A percentile compares a stretch with the other conserved stretches of the same genome.
phyloP scores from a whole-genome alignment of 2,797 vertebrate species.

The Oreochromis mossambicus region DNA sequence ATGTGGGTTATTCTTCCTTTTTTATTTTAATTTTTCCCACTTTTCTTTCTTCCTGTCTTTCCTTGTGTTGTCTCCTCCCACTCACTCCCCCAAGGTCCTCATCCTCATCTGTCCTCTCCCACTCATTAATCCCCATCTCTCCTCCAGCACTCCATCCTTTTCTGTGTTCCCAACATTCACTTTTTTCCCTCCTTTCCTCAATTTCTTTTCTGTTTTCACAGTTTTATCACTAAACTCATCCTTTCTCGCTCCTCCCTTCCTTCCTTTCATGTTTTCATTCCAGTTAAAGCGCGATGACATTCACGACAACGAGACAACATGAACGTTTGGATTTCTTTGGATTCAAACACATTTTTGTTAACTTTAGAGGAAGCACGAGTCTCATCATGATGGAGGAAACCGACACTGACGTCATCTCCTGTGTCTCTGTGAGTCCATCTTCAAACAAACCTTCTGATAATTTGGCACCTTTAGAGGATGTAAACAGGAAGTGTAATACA shows the following conservation, averaged over 20 bases:
- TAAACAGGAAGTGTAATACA: not conserved
- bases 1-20: accelerated
- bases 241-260: not conserved
- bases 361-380: not conserved
- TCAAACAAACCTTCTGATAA: not conserved
- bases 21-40: not conserved
- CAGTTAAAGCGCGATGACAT: not conserved
- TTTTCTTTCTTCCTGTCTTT: not conserved
- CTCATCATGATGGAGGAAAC: accelerated
- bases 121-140: not conserved
- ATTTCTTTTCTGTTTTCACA: not conserved
- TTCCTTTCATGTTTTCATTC: not conserved
- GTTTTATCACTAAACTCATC: not conserved
- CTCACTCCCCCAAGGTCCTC: not conserved
- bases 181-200: not conserved
- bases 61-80: not conserved
- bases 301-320: not conserved
- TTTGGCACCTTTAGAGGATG: not conserved
- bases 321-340: not conserved
- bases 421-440: not conserved
- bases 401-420: not conserved
- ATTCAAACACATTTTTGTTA: not conserved
- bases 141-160: not conserved
- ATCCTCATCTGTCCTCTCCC: not conserved
- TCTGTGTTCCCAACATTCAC: not conserved